phyloP scores from a whole-genome alignment of 35 echinoderm and acorn worm species.

The Hemicentrotus pulcherrimus region DNA sequence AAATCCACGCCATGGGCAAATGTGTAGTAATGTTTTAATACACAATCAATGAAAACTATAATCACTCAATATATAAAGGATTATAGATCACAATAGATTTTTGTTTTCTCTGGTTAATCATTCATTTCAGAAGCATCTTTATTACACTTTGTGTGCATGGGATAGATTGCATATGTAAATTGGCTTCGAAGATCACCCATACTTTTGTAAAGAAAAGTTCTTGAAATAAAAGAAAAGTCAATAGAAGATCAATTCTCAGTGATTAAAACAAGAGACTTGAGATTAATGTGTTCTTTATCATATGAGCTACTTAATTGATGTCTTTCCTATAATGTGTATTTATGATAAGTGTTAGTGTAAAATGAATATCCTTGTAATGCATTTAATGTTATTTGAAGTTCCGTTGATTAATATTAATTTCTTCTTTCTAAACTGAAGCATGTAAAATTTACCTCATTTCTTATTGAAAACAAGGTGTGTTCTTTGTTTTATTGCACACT shows the following conservation, averaged over 20 bases:
- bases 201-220: neutral
- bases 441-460: slow-evolving; percentile 1
- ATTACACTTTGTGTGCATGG: neutral
- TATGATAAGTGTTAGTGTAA: neutral
- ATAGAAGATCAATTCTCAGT: neutral
- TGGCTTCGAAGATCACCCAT: neutral
- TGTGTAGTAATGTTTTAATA: too few species aligned
- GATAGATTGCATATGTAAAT: neutral
- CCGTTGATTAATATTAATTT: neutral
- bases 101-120: neutral
- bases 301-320: neutral
- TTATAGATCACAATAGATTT: neutral
- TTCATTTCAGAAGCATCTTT: neutral
- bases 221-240: neutral
- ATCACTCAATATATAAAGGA: neutral
- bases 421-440: neutral
- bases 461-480: neutral
- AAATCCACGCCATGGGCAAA: neutral
- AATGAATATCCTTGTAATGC: neutral
- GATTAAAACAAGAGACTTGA: neutral
- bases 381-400: neutral
- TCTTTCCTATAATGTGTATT: neutral
- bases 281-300: neutral
- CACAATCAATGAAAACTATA: too few species aligned
- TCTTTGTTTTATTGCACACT: neutral